Percentiles rank a stretch among this genome's conserved stretches.
Conservation (phyloP, 1,140 invertebrate species). For the Cryptotermes secundus region DNA sequence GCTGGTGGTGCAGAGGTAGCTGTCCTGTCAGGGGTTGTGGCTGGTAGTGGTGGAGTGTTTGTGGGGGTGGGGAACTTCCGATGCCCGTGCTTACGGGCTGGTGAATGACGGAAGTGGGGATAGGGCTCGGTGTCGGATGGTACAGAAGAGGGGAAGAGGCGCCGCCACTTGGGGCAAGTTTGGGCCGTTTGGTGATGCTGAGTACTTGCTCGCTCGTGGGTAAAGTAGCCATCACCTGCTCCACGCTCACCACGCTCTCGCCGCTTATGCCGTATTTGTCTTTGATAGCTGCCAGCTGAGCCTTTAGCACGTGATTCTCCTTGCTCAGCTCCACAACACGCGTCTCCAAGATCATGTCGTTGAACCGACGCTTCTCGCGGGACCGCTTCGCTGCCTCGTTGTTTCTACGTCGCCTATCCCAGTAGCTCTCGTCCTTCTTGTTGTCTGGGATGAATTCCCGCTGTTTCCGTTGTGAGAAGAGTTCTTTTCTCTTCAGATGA, state of each 20-base stretch:
- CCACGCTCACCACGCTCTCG: slow-evolving; percentile 79
- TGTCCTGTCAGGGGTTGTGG: slow-evolving; percentile 53
- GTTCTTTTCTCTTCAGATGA: slow-evolving; percentile 63
- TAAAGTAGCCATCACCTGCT: slow-evolving; percentile 81
- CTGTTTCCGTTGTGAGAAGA: slow-evolving; percentile 87
- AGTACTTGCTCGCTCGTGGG: slow-evolving; percentile 80
- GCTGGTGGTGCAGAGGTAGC: slow-evolving; percentile 45
- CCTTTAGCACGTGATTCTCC: slow-evolving; percentile 90
- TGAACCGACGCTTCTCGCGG: slow-evolving; percentile 91
- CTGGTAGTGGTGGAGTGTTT: slow-evolving; percentile 43
- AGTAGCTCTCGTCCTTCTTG: slow-evolving; percentile 96
- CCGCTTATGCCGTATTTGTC: slow-evolving; percentile 91
- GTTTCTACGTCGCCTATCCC: slow-evolving; percentile 91
- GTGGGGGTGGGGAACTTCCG: slow-evolving; percentile 50
- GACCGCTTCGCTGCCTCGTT: slow-evolving; percentile 95
- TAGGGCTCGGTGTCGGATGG: slow-evolving; percentile 58
- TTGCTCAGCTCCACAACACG: slow-evolving; percentile 91
- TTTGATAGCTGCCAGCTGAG: slow-evolving; percentile 88
- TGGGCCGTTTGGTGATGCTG: slow-evolving; percentile 76
- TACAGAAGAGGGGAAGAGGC: slow-evolving; percentile 52
- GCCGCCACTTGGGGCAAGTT: slow-evolving; percentile 52
- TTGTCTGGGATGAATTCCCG: slow-evolving; percentile 95
- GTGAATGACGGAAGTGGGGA: slow-evolving; percentile 67
- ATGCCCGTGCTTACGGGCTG: slow-evolving; percentile 50
- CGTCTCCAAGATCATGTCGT: slow-evolving; percentile 95